Percentiles rank a stretch among this genome's conserved stretches.
Evolutionary conservation across 2,888 invertebrate species (phyloP).

Genomic region (Agrochola lychnidis): DNA sequence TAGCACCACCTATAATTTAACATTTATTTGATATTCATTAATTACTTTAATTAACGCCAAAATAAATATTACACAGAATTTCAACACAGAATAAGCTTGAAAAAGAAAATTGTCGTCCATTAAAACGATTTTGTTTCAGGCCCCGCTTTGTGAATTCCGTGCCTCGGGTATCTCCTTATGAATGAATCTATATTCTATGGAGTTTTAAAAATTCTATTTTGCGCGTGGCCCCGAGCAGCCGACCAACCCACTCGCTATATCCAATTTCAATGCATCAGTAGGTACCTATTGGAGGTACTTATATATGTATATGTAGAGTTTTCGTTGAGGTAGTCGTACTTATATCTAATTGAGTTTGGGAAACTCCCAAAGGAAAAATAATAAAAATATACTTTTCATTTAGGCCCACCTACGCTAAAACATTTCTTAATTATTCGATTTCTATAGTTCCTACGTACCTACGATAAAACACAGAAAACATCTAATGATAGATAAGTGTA

Average conservation of each 20-base stretch:
- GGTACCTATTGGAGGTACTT: not conserved
- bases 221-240: not conserved
- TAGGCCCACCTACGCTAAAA: not conserved
- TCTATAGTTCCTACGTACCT: not conserved
- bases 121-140: slow-evolving; percentile 36
- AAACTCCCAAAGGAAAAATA: not conserved
- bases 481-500: not conserved
- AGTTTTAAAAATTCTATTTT: slow-evolving; percentile 51
- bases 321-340: not conserved
- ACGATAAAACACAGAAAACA: not conserved
- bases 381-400: not conserved
- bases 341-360: not conserved
- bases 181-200: slow-evolving; percentile 50
- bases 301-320: not conserved
- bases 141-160: slow-evolving; percentile 12
- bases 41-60: slow-evolving; percentile 20
- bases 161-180: slow-evolving; percentile 26
- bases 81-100: slow-evolving; percentile 1
- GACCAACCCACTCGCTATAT: slow-evolving; percentile 7
- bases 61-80: not conserved
- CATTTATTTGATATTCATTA: not conserved
- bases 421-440: not conserved
- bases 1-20: not conserved
- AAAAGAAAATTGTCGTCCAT: slow-evolving; percentile 2
- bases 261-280: slow-evolving; percentile 28